Base-by-base conservation (phyloP, 2,113 vertebrate species). In the Callaeas wilsoni region DNA sequence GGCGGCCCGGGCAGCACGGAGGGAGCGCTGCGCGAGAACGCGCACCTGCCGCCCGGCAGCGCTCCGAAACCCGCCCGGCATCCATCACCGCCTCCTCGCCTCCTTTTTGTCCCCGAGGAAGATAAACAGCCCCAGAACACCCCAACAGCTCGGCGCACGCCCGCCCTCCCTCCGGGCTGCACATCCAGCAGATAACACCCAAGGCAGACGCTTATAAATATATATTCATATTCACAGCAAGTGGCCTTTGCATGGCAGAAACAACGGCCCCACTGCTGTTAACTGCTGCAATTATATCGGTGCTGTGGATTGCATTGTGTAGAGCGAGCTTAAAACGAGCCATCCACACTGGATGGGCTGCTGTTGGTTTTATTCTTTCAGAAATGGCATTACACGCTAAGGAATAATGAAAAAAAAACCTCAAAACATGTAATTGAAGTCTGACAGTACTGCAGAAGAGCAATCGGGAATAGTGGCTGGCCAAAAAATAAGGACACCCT, bases 21-120 rank as follows among this genome's bases (percentile, higher is more conserved):
- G 73, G 13, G n/a, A 68, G 73, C 27, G 27, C n/a, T 1, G 18
- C 0, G 4, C 0, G 17, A 37, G 14, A 9, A 1, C 52, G 0
- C 53, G 2, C 73, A 78, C 75, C 64, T 55, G 59, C 65, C 3
- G 39, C 49, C 16, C 21, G 29, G 35, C 50, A 71, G 1, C 26
- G 42, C 32, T 37, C 26, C 21, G 6, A 9, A 23, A 27, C 9
- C 22, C 32, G 13, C 53, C 3, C 13, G 7, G 30, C 37, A 13
- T 4, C 47, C 47, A 10, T 3, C 44, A 0, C 10, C 9, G 39
- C 52, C 37, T 59, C 35, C 9, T 5, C 10, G 25, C 35, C 49
- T 39, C 9, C 33, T 15, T 33, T 6, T 6, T 9, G 30, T 16
- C n/a, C 78, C 39, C n/a, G 27, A 35, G 73, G 37, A 18, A 25